These are phyloP conservation scores for Tineola bisselliella DNA, from an alignment of 2,888 invertebrate species.

Conservation along the genomic window DNA sequence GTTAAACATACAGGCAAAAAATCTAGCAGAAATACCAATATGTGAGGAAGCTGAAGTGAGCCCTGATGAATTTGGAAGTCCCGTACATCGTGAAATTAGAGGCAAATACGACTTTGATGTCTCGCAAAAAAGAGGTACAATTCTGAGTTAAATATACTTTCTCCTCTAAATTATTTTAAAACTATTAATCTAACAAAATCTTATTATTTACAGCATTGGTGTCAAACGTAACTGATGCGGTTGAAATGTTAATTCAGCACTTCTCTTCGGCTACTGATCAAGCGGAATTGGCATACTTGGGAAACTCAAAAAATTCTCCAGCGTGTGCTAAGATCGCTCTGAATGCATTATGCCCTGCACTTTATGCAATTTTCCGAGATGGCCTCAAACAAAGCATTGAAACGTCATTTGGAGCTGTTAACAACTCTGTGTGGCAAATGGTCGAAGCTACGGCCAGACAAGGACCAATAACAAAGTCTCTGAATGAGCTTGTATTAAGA, in stretches of 20 bases:
- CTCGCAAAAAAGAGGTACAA: slow-evolving; percentile 69
- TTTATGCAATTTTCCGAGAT: slow-evolving; percentile 85
- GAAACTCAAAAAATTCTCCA: slow-evolving; percentile 70
- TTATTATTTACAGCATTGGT: slow-evolving; percentile 69
- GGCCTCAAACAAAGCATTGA: slow-evolving; percentile 83
- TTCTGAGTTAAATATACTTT: neutral
- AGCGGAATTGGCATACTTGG: slow-evolving; percentile 67
- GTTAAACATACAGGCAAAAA: slow-evolving; percentile 47
- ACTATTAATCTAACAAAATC: neutral
- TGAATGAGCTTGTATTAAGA: slow-evolving; percentile 84
- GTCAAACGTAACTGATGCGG: slow-evolving; percentile 77
- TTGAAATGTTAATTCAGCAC: slow-evolving; percentile 78
- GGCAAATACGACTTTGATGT: slow-evolving; percentile 61
- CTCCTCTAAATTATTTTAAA: no score
- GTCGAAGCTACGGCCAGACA: slow-evolving; percentile 88
- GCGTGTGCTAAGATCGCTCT: slow-evolving; percentile 78
- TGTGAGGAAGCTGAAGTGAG: slow-evolving; percentile 72
- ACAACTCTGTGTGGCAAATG: slow-evolving; percentile 90
- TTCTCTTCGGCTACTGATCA: slow-evolving; percentile 74
- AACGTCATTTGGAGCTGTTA: slow-evolving; percentile 86
- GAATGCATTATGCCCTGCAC: slow-evolving; percentile 81
- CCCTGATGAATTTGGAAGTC: slow-evolving; percentile 69
- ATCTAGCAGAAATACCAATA: slow-evolving; percentile 71
- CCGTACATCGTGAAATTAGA: slow-evolving; percentile 47
- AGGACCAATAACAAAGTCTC: slow-evolving; percentile 83